Evolutionary conservation across 2,888 invertebrate genomes (phyloP), one percentile per base, ranked within the genome.

Genomic region (Theretra japonica): DNA sequence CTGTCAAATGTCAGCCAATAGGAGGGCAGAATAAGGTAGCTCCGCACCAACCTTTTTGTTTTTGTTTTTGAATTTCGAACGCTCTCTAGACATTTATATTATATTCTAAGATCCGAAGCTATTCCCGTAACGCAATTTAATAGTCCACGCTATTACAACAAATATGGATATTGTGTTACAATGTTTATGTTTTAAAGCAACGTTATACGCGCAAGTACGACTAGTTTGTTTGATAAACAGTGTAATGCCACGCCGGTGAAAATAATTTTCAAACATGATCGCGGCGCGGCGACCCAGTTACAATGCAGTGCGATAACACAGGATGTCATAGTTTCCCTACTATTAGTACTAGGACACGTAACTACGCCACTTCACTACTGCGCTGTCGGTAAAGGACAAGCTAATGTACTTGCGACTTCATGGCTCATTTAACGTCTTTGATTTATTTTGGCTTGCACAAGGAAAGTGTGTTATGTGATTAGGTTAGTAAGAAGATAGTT

Each of bases 241-340:
- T 75, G 81, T 76, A 80, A 82, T 79, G 77, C 81, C 76, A 79
- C 73, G 80, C 78, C 86, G 84, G 91, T 91, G 92, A 93, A 93
- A 94, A 92, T 92, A 86, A 90, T 91, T 93, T 92, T 89, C 88
- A 89, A 90, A 89, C 86, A 88, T 82, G 83, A 86, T 84, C 83
- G 80, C 77, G 75, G 80, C 76, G 82, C 79, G 86, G 82, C 85
- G 93, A 90, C 94, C 94, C 81, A 94, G 84, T 89, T 94, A 84
- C 84, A 73, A 72, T 68, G 77, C 78, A 69, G 58, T 53, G 80
- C 89, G 93, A 93, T 94, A 93, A 92, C 89, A 89, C 89, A 91
- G 92, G 90, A 93, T 93, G 91, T 88, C 89, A 88, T 85, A 91
- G 90, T 90, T 92, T 91, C 87, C 88, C 87, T 85, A 83, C 81